Base-by-base conservation (phyloP, 2,888 invertebrate species). In the Eupeodes latifasciatus region DNA sequence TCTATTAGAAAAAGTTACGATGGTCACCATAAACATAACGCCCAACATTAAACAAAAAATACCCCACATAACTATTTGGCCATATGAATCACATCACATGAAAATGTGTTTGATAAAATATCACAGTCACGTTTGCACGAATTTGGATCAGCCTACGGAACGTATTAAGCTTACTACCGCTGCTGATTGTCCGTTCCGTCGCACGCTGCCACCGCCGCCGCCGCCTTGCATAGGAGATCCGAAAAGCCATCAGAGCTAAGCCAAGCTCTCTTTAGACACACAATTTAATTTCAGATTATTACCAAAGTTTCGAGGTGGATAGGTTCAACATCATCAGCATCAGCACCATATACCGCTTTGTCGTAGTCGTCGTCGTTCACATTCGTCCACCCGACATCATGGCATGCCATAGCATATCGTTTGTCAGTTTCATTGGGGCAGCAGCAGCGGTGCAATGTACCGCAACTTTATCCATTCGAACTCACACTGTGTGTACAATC, bases 121-220 rank as follows among this genome's bases (percentile, higher is more conserved):
- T 89, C 89, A 85, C 66, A 89, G 89, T 89, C 89, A 89, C 89
- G 89, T 85, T 89, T 89, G 85, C 89, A 89, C 89, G 89, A 89
- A 89, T 89, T 85, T 85, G 88, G 85, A 88, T 88, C 88, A 85
- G 77, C 81, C 88, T 87, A 87, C 80, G 87, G 87, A 84, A 76
- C 80, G 72, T 83, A 87, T 82, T 86, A 86, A 75, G 86, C 79
- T 82, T 71, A 49, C 34, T 44, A 61, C 51, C 34, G 61, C 74
- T 67, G 81, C 49, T 53, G 34, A 47, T 72, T 55, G 71, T 55
- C 36, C n/a, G 49, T 51, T 19, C 47, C 27, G 27, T 27, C 27
- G 27, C 27, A 27, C 27, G 27, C 27, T 27, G 27, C 27, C 27
- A 27, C 27, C 27, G 27, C 27, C 27, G 2, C 3, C 27, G 27